Base-by-base conservation (phyloP, 2,888 invertebrate species). In the Synanthedon formicaeformis region DNA sequence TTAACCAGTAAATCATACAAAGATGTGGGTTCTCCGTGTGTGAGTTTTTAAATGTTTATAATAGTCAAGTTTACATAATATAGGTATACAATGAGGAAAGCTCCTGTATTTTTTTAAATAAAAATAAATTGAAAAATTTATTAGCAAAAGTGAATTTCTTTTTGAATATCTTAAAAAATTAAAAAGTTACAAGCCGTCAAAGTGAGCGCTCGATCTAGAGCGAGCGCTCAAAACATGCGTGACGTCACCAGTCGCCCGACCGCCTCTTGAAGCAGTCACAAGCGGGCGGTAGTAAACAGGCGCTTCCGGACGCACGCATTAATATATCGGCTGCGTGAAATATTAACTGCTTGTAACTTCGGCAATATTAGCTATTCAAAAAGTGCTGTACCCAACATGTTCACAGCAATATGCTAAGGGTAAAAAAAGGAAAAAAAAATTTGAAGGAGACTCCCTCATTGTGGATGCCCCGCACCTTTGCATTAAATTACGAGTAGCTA, bases 21-120 rank as follows among this genome's bases (percentile, higher is more conserved):
- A 86, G 86, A 84, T 86, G 85, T 82, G 83, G 86, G 86, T 82
- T 78, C 81, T 81, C 85, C 82, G 81, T 75, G 80, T 78, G 82
- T 80, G 75, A 73, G 77, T 75, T 60, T 65, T 65, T 64, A 58
- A 68, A 70, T 73, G 77, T 75, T 60, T 66, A 69, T 66, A 69
- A 66, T 66, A 67, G 70, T 27, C 34, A 34, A 6, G 34, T 34
- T 34, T 34, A 34, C 34, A 34, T 10, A 23, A 34, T 27, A 34
- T 27, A 6, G 2, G 2, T 27, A 27, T 27, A 27, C 8, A 34
- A 34, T 5, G 23, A 23, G 23, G 23, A 23, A 23, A 23, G 1
- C 23, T 23, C 23, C 5, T 23, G 23, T 23, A 23, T 5, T 23
- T 23, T 23, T 5, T 23, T 23, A 5, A 23, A 23, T 23, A 23